Evolutionary conservation across 2,113 vertebrate genomes (phyloP).

Genomic region (Dicerorhinus sumatrensis): DNA sequence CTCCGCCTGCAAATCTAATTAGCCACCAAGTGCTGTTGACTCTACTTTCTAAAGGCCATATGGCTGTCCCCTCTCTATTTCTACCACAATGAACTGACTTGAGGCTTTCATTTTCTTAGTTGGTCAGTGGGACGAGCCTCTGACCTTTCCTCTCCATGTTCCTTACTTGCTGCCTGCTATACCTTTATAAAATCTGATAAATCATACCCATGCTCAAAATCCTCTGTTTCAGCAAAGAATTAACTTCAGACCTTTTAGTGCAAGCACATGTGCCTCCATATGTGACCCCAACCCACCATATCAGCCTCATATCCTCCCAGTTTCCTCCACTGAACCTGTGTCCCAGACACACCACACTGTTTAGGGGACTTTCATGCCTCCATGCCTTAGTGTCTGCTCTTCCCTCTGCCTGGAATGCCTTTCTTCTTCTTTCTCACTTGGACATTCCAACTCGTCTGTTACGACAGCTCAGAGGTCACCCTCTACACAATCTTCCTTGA

Average conservation of each 20-base stretch:
- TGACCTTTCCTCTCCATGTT: neutral
- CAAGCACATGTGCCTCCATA: neutral
- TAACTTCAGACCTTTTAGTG: neutral
- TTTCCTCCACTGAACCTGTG: neutral
- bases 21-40: neutral
- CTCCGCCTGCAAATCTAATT: neutral
- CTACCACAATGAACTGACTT: no score
- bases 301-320: neutral
- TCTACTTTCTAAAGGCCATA: neutral
- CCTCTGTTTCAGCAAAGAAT: neutral
- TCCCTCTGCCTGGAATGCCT: neutral
- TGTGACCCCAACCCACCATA: neutral
- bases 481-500: neutral
- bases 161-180: neutral
- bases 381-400: neutral
- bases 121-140: neutral
- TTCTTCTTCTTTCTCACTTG: neutral
- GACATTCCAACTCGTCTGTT: neutral
- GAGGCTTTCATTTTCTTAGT: neutral
- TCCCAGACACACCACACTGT: neutral
- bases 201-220: neutral
- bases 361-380: neutral
- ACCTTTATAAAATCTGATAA: conserved; percentile 21
- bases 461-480: neutral
- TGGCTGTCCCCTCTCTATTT: neutral